phyloP scores from a whole-genome alignment of 53 echinoderm and acorn worm species.

The Zoroaster sp. region DNA sequence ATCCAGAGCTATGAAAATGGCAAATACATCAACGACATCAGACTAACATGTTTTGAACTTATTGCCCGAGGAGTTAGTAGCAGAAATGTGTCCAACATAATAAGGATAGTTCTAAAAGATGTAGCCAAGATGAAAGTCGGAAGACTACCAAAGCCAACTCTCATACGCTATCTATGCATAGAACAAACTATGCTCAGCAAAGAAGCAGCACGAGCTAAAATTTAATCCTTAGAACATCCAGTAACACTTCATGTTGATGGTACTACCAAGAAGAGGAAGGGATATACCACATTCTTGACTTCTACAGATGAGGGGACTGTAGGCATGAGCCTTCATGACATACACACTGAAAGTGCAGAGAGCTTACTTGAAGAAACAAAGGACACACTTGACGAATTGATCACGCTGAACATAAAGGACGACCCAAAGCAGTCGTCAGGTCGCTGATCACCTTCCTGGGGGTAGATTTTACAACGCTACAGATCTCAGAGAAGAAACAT shows the following conservation, averaged over 20 bases:
- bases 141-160: constrained; percentile 30
- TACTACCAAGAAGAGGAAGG: constrained; percentile 27
- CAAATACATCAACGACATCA: constrained; percentile 21
- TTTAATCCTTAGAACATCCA: not conserved
- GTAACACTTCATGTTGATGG: constrained; percentile 37
- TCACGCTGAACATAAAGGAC: not conserved
- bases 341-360: constrained; percentile 40
- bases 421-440: too few species aligned
- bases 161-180: constrained; percentile 20
- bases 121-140: constrained; percentile 29
- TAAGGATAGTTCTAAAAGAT: constrained; percentile 22
- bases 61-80: constrained; percentile 30
- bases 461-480: constrained; percentile 26
- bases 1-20: constrained; percentile 8
- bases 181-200: constrained; percentile 43
- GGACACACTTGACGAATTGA: constrained; percentile 20
- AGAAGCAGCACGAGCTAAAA: constrained; percentile 1
- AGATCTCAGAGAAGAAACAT: constrained; percentile 34
- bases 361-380: not conserved
- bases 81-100: constrained; percentile 41
- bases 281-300: not conserved
- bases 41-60: constrained; percentile 28
- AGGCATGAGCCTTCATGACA: constrained; percentile 23
- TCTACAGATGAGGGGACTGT: constrained; percentile 25
- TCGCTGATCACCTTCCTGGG: too few species aligned